Evolutionary conservation across 2,888 invertebrate genomes (phyloP), one percentile per base, ranked within the genome.

Genomic region (Anaspis maculata): DNA sequence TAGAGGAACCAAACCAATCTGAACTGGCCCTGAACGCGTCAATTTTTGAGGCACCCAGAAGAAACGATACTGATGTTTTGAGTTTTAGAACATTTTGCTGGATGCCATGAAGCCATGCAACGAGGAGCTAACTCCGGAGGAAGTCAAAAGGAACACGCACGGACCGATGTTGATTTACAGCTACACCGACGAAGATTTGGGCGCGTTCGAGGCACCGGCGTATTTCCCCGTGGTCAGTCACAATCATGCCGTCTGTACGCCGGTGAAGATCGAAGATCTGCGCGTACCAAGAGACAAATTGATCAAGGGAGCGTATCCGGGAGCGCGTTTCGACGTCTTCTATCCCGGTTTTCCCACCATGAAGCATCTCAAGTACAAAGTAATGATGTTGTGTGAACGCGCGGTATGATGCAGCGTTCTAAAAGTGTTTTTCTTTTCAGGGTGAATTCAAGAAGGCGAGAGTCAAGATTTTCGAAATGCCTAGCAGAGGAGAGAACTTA

Each of bases 311-410:
- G 69, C 86, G 39, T 71, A 81, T 56, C 76, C 79, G 0, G 79
- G 78, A 33, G 79, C 79, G 0, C 67, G 71, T 35, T 62, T 77
- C 16, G 77, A 83, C 51, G 71, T 83, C 30, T 78, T 83, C 57
- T 88, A 81, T 64, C 85, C 88, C 1, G 96, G 96, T 6, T 97
- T 97, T 62, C 95, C 96, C 0, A 91, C 91, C 1, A 74, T 95
- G 65, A 82, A 82, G 47, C 85, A 92, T 64, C 67, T 96, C 21
- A 70, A 79, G 13, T 90, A 90, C n/a, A n/a, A n/a, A n/a, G n/a
- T n/a, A n/a, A n/a, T n/a, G n/a, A n/a, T n/a, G n/a, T n/a, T n/a
- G n/a, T n/a, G n/a, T n/a, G n/a, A n/a, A n/a, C n/a, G n/a, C n/a
- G n/a, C n/a, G n/a, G n/a, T n/a, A n/a, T n/a, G n/a, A n/a, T n/a